A percentile compares a stretch with the other conserved stretches of the same genome.
phyloP scores from a whole-genome alignment of 2,113 vertebrate genomes.

The Poeciliopsis prolifica region DNA sequence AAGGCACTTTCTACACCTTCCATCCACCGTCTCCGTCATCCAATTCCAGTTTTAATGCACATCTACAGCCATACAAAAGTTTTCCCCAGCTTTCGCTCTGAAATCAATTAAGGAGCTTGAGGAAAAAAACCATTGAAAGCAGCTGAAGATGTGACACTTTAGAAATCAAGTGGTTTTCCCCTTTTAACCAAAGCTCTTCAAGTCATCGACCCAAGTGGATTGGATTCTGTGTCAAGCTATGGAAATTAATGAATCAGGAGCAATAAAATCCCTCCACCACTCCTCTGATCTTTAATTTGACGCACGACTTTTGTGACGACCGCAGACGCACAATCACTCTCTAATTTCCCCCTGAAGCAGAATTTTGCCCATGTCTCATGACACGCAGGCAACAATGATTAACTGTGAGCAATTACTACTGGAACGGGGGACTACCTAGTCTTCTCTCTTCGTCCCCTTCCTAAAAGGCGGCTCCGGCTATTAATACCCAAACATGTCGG shows the following conservation, averaged over 20 bases:
- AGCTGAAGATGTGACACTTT: slow-evolving; percentile 37
- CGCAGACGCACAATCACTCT: slow-evolving; percentile 72
- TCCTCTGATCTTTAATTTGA: slow-evolving; percentile 74
- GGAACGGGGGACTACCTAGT: slow-evolving; percentile 50
- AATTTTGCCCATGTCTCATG: slow-evolving; percentile 65
- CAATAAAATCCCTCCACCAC: slow-evolving; percentile 61
- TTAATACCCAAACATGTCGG: slow-evolving; percentile 26
- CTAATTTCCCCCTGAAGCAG: slow-evolving; percentile 70
- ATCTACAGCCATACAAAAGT: slow-evolving; percentile 6
- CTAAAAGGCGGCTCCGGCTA: slow-evolving; percentile 39
- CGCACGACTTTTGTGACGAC: slow-evolving; percentile 61
- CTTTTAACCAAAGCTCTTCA: slow-evolving; percentile 54
- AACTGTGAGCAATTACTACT: slow-evolving; percentile 74
- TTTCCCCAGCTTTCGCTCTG: slow-evolving; percentile 22
- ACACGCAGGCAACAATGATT: slow-evolving; percentile 70
- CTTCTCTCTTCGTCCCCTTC: slow-evolving; percentile 39
- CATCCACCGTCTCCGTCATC: background rate
- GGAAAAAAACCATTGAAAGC: slow-evolving; percentile 6
- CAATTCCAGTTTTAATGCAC: background rate
- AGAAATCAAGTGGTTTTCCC: slow-evolving; percentile 55
- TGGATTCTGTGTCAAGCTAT: slow-evolving; percentile 66
- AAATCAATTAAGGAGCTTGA: slow-evolving; percentile 59
- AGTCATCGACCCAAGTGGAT: slow-evolving; percentile 56
- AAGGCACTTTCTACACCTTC: background rate
- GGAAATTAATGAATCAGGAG: slow-evolving; percentile 66